phyloP scores from a whole-genome alignment of 1,140 invertebrate species.

The Mya arenaria region DNA sequence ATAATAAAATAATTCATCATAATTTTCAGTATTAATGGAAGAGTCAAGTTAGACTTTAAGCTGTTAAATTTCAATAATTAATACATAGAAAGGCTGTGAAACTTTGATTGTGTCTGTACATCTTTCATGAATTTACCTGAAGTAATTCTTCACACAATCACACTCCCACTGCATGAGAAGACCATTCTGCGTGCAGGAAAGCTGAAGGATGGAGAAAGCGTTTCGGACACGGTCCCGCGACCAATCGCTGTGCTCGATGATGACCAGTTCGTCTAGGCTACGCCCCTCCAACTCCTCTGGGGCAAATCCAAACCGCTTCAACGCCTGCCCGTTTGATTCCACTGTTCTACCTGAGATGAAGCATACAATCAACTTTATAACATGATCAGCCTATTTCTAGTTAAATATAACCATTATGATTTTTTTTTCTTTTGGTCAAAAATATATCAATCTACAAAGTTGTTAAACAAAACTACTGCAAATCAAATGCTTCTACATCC shows the following conservation, averaged over 20 bases:
- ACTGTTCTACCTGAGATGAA: background rate
- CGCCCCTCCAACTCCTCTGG: constrained; percentile 37
- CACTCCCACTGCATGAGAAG: constrained; percentile 71
- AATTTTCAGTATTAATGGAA: too few species aligned
- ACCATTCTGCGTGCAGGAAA: constrained; percentile 64
- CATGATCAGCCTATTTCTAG: constrained; percentile 3
- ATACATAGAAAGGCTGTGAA: too few species aligned
- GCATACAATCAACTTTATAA: background rate
- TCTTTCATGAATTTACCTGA: constrained; percentile 60
- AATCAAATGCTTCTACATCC: background rate
- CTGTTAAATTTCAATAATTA: background rate
- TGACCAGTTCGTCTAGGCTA: constrained; percentile 60
- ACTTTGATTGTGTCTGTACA: background rate
- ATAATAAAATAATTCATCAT: background rate
- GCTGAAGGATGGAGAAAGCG: constrained; percentile 72
- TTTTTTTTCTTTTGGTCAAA: background rate
- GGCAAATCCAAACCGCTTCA: constrained; percentile 54
- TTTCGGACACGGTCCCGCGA: constrained; percentile 65
- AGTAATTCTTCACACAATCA: constrained; percentile 57
- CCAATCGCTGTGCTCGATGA: constrained; percentile 71
- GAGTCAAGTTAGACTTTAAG: background rate
- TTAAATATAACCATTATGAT: background rate
- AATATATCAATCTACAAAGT: background rate
- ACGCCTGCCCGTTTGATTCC: constrained; percentile 9
- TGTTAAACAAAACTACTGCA: background rate